Percentiles rank a stretch among this genome's conserved stretches.
These are phyloP conservation scores for Notothenia coriiceps DNA, from an alignment of 2,113 vertebrate species.

Conservation along the genomic window DNA sequence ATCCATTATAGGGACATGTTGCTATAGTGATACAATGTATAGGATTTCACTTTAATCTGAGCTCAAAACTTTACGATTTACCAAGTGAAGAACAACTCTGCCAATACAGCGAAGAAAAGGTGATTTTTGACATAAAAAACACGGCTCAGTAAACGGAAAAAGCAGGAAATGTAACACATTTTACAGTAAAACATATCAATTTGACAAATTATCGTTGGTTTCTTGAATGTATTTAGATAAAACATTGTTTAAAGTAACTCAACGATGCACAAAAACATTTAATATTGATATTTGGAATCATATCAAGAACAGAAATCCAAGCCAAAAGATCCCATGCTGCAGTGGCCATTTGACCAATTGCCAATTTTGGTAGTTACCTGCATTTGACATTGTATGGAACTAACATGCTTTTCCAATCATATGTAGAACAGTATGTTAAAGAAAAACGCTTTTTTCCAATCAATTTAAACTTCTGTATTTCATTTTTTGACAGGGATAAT, in stretches of 20 bases:
- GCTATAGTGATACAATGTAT: slow-evolving; percentile 51
- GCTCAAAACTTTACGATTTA: slow-evolving; percentile 41
- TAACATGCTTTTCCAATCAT: background rate
- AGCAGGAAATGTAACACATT: background rate
- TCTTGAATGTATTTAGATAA: background rate
- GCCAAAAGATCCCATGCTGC: background rate
- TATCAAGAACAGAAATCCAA: background rate
- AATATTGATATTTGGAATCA: background rate
- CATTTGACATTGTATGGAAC: background rate
- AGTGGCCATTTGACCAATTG: background rate
- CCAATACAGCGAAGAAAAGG: background rate
- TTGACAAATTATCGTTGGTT: background rate
- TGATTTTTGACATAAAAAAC: no score
- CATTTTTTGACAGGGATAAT: background rate
- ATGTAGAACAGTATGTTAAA: background rate
- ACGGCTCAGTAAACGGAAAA: background rate
- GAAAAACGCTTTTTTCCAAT: background rate
- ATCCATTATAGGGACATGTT: slow-evolving; percentile 67
- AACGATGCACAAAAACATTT: slow-evolving; percentile 1
- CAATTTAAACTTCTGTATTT: background rate
- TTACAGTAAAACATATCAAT: background rate
- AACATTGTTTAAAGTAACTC: background rate
- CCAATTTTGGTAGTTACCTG: background rate
- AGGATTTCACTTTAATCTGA: slow-evolving; percentile 59
- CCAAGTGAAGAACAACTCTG: slow-evolving; percentile 37